Base-by-base conservation (phyloP, 2,113 vertebrate species). In the Microcebus murinus region DNA sequence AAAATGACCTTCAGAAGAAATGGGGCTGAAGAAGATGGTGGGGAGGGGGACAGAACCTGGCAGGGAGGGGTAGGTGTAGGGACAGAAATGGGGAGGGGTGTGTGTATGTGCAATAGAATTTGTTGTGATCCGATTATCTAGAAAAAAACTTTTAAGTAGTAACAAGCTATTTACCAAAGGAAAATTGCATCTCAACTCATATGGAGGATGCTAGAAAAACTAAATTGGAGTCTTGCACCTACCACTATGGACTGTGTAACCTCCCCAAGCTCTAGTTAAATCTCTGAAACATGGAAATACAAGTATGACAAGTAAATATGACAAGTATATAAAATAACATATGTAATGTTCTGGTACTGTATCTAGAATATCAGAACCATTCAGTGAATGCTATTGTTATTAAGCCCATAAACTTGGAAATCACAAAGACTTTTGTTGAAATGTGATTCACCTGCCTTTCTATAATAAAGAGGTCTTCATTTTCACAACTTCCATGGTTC, bases 271-370 rank as follows among this genome's bases (percentile, higher is more conserved):
- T 59, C 77, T 55, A 81, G n/a, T 57, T 45, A 85, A 57, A 79
- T 87, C 45, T 65, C 65, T 73, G 55, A 92, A 90, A 52, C 34
- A 29, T 77, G 21, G 39, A 70, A 95, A 61, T 77, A 67, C 20
- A 45, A 45, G 45, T 20, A 67, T 74, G 70, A 39, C 39, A 73
- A 48, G 36, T 48, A n/a, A 79, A 63, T 20, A 67, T 74, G 70
- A 39, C 39, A 73, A 48, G 36, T 48, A n/a, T 73, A 63, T 90
- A 27, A 95, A 63, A 65, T 42, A 81, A 18, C 3, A 0, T 50
- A 4, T 65, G 31, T 48, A 31, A 13, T 50, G 21, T 21, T n/a
- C 31, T 74, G 14, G 4, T 27, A 9, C 23, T 70, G 3, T 42
- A 76, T 17, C 21, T 73, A 50, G 45, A 90, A 68, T 42, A 45